These are phyloP conservation scores for Taenioides sp. DNA, from an alignment of 2,797 vertebrate genomes.

Conservation along the genomic window DNA sequence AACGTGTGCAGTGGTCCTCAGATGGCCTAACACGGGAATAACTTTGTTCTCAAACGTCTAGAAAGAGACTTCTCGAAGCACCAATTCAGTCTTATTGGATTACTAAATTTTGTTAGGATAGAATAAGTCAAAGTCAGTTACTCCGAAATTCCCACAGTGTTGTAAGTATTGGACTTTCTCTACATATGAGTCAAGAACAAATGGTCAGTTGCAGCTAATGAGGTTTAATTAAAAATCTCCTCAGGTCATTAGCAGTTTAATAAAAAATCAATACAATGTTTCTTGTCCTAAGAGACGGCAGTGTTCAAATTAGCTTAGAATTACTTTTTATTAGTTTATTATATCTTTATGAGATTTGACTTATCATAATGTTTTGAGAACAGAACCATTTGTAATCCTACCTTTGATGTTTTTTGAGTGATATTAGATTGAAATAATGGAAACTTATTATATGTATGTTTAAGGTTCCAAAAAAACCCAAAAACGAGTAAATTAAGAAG, in stretches of 20 bases:
- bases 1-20: conserved; percentile 26
- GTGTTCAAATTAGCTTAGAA: too few relatives aligned
- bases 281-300: not conserved
- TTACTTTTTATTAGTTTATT: too few relatives aligned
- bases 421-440: too few relatives aligned
- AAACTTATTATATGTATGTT: too few relatives aligned
- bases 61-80: conserved; percentile 22
- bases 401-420: too few relatives aligned
- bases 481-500: too few relatives aligned
- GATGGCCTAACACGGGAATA: conserved; percentile 10
- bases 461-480: too few relatives aligned
- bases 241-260: not conserved
- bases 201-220: conserved; percentile 31
- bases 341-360: too few relatives aligned
- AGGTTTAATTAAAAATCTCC: conserved; percentile 20
- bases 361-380: too few relatives aligned
- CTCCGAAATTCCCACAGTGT: conserved; percentile 32
- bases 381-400: too few relatives aligned
- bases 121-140: conserved; percentile 33
- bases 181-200: conserved; percentile 21
- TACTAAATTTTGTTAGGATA: conserved; percentile 51
- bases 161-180: conserved; percentile 22
- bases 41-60: conserved; percentile 16
- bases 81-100: conserved; percentile 44
- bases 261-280: not conserved